Conservation (phyloP, 1,140 invertebrate species). For the Drosophila bocqueti region DNA sequence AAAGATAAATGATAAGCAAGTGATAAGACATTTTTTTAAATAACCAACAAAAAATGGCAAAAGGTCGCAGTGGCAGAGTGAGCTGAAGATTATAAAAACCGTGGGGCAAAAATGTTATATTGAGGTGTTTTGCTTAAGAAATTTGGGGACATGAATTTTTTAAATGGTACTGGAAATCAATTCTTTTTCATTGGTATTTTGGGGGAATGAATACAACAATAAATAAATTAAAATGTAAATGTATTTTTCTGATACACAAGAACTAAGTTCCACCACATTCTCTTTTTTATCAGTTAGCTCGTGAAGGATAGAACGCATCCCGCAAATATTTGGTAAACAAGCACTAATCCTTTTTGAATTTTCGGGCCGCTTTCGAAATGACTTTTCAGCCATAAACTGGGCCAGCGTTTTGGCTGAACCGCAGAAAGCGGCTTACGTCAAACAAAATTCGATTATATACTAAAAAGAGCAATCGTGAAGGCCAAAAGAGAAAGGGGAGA, state of each 20-base stretch:
- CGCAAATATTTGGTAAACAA: slow-evolving; percentile 57
- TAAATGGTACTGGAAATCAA: background rate
- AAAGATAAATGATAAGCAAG: slow-evolving; percentile 83
- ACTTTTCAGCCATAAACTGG: slow-evolving; percentile 40
- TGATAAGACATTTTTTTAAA: slow-evolving; percentile 74
- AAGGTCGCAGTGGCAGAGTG: slow-evolving; percentile 29
- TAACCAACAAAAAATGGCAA: slow-evolving; percentile 50
- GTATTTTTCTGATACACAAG: background rate
- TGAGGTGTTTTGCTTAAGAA: background rate
- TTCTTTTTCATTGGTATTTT: background rate
- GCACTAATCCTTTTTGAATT: slow-evolving; percentile 57
- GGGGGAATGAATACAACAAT: too few species aligned
- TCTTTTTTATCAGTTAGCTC: background rate
- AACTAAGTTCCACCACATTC: slow-evolving; percentile 3
- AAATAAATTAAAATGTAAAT: background rate
- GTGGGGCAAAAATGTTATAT: background rate
- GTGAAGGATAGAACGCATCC: background rate
- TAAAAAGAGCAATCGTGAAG: slow-evolving; percentile 38
- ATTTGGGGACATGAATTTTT: too few species aligned
- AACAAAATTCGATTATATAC: slow-evolving; percentile 61
- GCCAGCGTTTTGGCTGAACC: slow-evolving; percentile 28
- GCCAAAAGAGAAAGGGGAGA: background rate
- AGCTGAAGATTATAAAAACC: slow-evolving; percentile 20
- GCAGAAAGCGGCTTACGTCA: slow-evolving; percentile 35
- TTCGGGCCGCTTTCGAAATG: slow-evolving; percentile 13